Base-by-base conservation (phyloP, 2,888 invertebrate species). In the Spatulosminthurus flaviceps region DNA sequence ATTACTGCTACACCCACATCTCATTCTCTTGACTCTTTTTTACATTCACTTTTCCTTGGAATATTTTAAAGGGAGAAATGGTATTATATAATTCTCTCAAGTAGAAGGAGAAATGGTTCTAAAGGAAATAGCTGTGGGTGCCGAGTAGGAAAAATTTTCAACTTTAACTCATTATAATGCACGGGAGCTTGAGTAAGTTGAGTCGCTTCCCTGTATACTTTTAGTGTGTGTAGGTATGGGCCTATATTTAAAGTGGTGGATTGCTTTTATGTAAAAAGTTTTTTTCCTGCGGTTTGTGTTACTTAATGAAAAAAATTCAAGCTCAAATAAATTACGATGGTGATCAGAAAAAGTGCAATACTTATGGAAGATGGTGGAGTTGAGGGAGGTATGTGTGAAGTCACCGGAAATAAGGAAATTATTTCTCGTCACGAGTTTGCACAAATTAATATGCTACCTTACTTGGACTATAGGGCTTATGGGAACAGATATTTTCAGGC, bases 351-450 rank as follows among this genome's bases (percentile, higher is more conserved):
- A 67, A 67, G 28, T 67, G 67, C 29, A 67, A 67, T 67, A 67
- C 9, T 70, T 22, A 5, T 22, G 26, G 16, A 22, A 16, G 71
- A 26, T 22, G 71, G 2, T 5, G 26, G 42, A 21, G 42, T 16
- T 24, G 43, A 22, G 43, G 42, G 43, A 72, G 43, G 42, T 42
- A 72, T 22, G 24, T 72, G 74, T 26, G 26, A 61, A 61, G 60
- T 51, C 29, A 61, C 60, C 74, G 74, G 74, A 74, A 74, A 74
- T 74, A 60, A 26, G 74, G 61, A 74, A 74, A 74, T 74, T 74
- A 74, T 74, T 74, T 74, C 74, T 74, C 61, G 74, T 74, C 74
- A 74, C 74, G 74, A 74, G 70, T 70, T 70, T n/a, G 70, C 41
- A 34, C 71, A 26, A n/a, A 72, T 72, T 72, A 72, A 72, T 72